Conservation (phyloP, 2,113 vertebrate genomes). For the Tetrax tetrax region DNA sequence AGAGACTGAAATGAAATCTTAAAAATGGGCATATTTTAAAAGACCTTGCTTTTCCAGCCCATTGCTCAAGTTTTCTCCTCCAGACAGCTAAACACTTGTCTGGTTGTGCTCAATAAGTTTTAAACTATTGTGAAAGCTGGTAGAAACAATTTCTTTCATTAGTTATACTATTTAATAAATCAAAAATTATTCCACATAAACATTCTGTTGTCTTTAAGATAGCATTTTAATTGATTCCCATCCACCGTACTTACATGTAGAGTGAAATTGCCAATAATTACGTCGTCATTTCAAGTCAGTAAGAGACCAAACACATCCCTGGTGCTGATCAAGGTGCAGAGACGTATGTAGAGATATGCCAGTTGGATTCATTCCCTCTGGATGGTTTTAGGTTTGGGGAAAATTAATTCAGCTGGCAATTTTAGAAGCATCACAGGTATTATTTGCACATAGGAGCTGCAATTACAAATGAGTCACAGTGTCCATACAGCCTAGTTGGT, state of each 20-base stretch:
- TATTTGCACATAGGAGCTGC: background rate
- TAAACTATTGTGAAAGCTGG: conserved; percentile 64
- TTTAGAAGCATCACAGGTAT: background rate
- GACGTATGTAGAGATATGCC: background rate
- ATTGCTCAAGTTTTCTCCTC: conserved; percentile 47
- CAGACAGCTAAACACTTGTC: conserved; percentile 53
- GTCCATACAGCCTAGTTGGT: background rate
- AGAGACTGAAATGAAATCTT: conserved; percentile 60
- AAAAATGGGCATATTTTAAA: conserved; percentile 67
- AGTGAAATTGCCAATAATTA: conserved; percentile 3
- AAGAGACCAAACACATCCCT: background rate
- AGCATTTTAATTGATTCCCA: conserved; percentile 57
- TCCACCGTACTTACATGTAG: background rate
- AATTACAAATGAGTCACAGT: background rate
- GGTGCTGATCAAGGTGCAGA: background rate
- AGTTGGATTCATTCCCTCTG: background rate
- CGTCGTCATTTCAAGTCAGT: background rate
- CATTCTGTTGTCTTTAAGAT: conserved; percentile 23
- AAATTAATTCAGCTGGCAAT: background rate
- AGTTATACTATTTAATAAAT: conserved; percentile 53
- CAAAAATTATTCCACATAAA: conserved; percentile 65
- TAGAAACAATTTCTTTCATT: conserved; percentile 63
- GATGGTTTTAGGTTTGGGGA: background rate
- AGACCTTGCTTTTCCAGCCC: conserved; percentile 63
- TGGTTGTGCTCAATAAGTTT: conserved; percentile 62